These are phyloP conservation scores for Athalia rosae DNA, from an alignment of 2,888 invertebrate genomes.

Conservation along the genomic window DNA sequence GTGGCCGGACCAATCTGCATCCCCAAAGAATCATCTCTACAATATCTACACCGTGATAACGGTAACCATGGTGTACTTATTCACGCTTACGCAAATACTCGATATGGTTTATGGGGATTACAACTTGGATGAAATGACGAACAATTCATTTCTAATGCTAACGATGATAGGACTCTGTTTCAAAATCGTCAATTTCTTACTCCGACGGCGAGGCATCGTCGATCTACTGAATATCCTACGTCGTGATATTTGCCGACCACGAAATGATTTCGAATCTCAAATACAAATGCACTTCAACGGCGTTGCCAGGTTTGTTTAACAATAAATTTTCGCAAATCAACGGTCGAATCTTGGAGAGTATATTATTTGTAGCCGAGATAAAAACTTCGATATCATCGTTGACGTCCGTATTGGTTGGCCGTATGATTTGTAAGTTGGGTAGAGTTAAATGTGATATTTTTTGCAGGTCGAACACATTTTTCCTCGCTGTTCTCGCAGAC, in stretches of 20 bases:
- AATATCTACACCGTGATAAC: conserved; percentile 46
- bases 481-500: conserved; percentile 44
- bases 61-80: conserved; percentile 41
- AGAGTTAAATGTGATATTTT: too few relatives aligned
- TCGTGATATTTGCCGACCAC: conserved; percentile 48
- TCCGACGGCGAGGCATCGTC: conserved; percentile 47
- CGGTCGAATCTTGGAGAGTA: too few relatives aligned
- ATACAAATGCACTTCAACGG: conserved; percentile 53
- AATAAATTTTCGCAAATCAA: too few relatives aligned
- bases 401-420: too few relatives aligned
- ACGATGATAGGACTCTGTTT: conserved; percentile 51
- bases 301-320: conserved; percentile 50
- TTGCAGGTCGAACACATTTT: conserved; percentile 8
- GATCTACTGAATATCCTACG: conserved; percentile 49
- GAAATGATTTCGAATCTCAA: conserved; percentile 47
- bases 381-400: too few relatives aligned
- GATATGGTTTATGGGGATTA: conserved; percentile 48
- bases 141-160: conserved; percentile 53
- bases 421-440: too few relatives aligned
- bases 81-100: conserved; percentile 49
- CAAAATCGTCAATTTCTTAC: conserved; percentile 52
- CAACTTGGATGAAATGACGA: conserved; percentile 51
- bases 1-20: conserved; percentile 49
- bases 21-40: conserved; percentile 48
- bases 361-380: too few relatives aligned